A percentile compares a stretch with the other conserved stretches of the same genome.
Evolutionary conservation across 2,113 vertebrate genomes (phyloP).

Genomic region (Peucedramus taeniatus): DNA sequence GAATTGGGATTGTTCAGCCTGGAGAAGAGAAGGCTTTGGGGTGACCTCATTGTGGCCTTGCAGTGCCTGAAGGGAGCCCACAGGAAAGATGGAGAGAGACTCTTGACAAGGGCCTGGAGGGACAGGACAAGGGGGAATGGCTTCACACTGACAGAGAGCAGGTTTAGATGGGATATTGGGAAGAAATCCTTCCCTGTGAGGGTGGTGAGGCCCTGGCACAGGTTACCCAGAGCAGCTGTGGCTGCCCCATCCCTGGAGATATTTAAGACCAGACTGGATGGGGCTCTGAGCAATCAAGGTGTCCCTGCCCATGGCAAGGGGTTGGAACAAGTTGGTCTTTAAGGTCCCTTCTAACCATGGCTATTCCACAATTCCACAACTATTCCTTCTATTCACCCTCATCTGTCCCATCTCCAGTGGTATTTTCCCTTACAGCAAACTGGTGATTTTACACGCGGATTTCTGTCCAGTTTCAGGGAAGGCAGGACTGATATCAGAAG

Average conservation of each 20-base stretch:
- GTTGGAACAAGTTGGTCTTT: not conserved
- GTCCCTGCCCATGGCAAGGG: no score
- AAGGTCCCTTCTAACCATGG: not conserved
- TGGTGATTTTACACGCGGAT: not conserved
- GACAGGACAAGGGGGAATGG: not conserved
- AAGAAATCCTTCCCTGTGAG: not conserved
- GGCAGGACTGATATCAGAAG: not conserved
- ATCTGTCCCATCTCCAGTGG: not conserved
- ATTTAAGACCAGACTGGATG: not conserved
- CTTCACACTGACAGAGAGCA: not conserved
- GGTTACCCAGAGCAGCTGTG: not conserved
- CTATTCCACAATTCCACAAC: not conserved
- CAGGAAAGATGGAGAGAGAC: not conserved
- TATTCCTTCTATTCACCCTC: not conserved
- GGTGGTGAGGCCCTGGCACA: not conserved
- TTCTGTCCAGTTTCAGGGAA: not conserved
- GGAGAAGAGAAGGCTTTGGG: not conserved
- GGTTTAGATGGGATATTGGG: accelerated
- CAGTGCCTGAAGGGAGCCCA: not conserved
- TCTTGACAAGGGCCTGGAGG: not conserved
- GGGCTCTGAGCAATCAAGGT: not conserved
- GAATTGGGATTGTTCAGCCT: not conserved
- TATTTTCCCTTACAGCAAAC: not conserved
- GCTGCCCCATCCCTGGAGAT: not conserved
- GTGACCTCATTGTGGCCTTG: not conserved